Conservation (phyloP, 2,113 vertebrate species). For the Bungarus multicinctus region DNA sequence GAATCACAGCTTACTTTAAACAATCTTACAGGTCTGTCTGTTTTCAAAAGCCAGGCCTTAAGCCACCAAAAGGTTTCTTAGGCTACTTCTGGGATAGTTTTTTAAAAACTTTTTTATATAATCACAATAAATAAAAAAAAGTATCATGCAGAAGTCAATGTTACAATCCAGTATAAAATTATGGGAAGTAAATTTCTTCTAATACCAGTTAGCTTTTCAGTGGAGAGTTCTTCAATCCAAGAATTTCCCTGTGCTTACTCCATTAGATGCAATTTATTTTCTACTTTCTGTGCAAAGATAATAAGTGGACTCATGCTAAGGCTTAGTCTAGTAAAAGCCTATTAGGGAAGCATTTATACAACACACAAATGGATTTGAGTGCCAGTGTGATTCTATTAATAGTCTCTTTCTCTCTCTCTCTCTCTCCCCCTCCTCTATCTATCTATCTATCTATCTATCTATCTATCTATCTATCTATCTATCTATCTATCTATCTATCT, state of each 20-base stretch:
- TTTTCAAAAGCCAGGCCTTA: neutral
- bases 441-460: no score
- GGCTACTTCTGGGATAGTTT: neutral
- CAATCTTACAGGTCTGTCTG: neutral
- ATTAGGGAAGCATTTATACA: neutral
- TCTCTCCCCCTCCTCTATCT: no score
- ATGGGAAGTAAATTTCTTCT: neutral
- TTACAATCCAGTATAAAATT: neutral
- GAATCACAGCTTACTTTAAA: neutral
- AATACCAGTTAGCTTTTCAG: neutral
- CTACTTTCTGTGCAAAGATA: neutral
- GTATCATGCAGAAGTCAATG: neutral
- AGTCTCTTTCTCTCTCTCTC: no score
- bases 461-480: no score
- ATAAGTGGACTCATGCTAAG: neutral
- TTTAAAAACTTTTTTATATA: neutral
- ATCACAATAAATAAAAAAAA: neutral
- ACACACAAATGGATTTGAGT: neutral
- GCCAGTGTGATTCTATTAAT: neutral
- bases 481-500: no score
- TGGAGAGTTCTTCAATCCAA: neutral
- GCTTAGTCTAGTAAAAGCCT: neutral
- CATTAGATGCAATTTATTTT: neutral
- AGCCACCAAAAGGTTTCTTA: neutral
- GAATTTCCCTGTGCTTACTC: neutral